phyloP scores from a whole-genome alignment of 2,888 invertebrate species.

The Pristionchus entomophagus region DNA sequence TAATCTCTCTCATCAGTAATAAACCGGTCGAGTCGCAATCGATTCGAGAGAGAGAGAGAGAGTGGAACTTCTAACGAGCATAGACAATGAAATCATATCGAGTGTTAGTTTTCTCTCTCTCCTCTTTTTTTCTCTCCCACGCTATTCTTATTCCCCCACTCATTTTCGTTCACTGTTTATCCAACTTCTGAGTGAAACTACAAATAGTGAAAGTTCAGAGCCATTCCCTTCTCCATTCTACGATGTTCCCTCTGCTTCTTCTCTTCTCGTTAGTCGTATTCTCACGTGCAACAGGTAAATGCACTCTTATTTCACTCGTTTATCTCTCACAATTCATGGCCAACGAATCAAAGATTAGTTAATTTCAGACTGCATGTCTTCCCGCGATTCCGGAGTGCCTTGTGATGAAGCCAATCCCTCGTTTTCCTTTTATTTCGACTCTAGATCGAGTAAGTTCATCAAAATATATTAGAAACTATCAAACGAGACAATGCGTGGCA shows the following conservation, averaged over 20 bases:
- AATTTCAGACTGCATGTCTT: not conserved
- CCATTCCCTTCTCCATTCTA: not conserved
- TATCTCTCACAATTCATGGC: too few species aligned
- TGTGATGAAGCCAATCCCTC: not conserved
- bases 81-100: slow-evolving; percentile 40
- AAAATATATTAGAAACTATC: too few species aligned
- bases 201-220: not conserved
- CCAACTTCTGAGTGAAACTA: slow-evolving; percentile 6
- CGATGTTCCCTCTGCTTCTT: not conserved
- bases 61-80: slow-evolving; percentile 35
- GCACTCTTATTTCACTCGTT: not conserved
- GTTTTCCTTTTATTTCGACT: slow-evolving; percentile 39
- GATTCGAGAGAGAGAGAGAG: not conserved
- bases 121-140: not conserved
- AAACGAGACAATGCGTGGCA: too few species aligned
- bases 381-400: slow-evolving; percentile 20
- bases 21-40: slow-evolving; percentile 20
- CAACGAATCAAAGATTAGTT: too few species aligned
- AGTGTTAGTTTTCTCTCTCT: slow-evolving; percentile 18
- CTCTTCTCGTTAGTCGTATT: not conserved
- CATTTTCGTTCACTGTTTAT: slow-evolving; percentile 31
- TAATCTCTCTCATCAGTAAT: not conserved
- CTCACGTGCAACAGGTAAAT: slow-evolving; percentile 12
- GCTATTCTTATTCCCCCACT: slow-evolving; percentile 19
- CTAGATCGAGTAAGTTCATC: slow-evolving; percentile 10